phyloP scores from a whole-genome alignment of 2,888 invertebrate genomes.

The Chloromyia formosa region DNA sequence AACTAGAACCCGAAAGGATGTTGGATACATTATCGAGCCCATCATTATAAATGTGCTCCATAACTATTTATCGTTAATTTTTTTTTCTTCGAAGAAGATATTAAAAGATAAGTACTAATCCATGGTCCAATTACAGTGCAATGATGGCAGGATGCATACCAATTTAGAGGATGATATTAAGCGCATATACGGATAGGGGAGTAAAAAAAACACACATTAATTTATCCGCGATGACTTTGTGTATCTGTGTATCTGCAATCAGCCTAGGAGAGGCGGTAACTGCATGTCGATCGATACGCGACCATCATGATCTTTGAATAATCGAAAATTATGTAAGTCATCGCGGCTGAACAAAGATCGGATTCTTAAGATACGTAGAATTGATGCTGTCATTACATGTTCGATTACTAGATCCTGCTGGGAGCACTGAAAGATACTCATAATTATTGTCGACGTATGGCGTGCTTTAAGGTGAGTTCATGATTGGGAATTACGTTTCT shows the following conservation, averaged over 20 bases:
- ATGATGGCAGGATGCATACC: neutral
- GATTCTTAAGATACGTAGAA: conserved; percentile 4
- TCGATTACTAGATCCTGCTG: neutral
- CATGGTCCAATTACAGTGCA: neutral
- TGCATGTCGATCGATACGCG: neutral
- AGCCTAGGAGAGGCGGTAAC: neutral
- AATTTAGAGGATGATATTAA: neutral
- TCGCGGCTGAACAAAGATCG: neutral
- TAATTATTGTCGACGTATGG: too few relatives aligned
- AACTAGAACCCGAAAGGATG: too few relatives aligned
- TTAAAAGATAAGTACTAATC: conserved; percentile 2
- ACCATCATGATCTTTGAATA: neutral
- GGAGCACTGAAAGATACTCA: neutral
- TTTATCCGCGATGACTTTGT: neutral
- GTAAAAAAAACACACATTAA: neutral
- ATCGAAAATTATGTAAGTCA: conserved; percentile 2
- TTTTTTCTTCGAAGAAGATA: neutral
- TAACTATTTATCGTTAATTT: too few relatives aligned
- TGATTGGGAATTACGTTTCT: too few relatives aligned
- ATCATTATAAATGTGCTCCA: too few relatives aligned
- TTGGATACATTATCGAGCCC: too few relatives aligned
- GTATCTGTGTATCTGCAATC: too few relatives aligned
- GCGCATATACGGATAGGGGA: neutral
- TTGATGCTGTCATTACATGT: conserved; percentile 7
- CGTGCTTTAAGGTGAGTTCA: too few relatives aligned